These are phyloP conservation scores for Habroteleia sp. DNA, from an alignment of 2,888 invertebrate genomes.

Conservation along the genomic window DNA sequence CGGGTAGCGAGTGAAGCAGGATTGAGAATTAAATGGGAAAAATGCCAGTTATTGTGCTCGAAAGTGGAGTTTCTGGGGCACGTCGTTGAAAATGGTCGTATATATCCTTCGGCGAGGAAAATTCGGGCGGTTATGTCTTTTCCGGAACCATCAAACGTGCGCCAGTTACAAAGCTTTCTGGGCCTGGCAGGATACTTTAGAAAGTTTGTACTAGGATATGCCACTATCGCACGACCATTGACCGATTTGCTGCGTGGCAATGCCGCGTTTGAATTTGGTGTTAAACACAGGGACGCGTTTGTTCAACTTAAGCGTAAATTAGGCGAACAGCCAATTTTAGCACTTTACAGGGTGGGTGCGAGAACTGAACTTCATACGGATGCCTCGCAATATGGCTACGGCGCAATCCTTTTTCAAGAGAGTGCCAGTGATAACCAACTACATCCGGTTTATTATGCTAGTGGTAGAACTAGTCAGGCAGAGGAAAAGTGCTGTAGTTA, in stretches of 20 bases:
- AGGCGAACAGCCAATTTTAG: conserved; percentile 57
- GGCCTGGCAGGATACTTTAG: conserved; percentile 2
- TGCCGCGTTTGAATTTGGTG: conserved; percentile 39
- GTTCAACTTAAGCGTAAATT: not conserved
- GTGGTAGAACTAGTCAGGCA: conserved; percentile 51
- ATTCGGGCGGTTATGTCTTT: not conserved
- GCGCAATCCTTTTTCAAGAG: conserved; percentile 55
- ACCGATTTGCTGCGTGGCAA: conserved; percentile 64
- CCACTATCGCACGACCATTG: conserved; percentile 49
- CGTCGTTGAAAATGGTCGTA: not conserved
- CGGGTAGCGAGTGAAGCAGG: conserved; percentile 11
- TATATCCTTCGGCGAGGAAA: conserved; percentile 1
- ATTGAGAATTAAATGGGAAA: conserved; percentile 14
- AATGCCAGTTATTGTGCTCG: conserved; percentile 9
- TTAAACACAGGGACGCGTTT: conserved; percentile 16
- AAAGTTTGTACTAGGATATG: not conserved
- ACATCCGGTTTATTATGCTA: conserved; percentile 48
- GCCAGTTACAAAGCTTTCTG: conserved; percentile 3
- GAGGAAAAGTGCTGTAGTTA: conserved; percentile 66
- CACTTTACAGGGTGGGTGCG: conserved; percentile 47
- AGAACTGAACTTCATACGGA: conserved; percentile 40
- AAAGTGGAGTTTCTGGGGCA: conserved; percentile 19
- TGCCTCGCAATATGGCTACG: conserved; percentile 46
- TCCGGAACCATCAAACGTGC: not conserved
- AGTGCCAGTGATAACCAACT: conserved; percentile 22